Evolutionary conservation across 2,113 vertebrate species (phyloP).

Genomic region (Carassius auratus): DNA sequence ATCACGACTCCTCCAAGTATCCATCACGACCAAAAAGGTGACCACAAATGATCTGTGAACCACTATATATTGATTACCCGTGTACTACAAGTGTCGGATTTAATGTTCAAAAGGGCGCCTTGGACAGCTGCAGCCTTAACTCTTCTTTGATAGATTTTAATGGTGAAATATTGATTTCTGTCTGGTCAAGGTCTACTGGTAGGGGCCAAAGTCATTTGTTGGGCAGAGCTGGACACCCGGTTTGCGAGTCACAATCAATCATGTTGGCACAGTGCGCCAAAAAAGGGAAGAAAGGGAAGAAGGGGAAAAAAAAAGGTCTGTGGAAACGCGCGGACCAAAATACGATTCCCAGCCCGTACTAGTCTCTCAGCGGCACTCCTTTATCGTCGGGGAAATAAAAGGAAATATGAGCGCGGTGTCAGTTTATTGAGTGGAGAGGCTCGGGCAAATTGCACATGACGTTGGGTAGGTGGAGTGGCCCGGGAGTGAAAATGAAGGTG

Average conservation of each 20-base stretch:
- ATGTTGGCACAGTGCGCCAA: conserved; percentile 80
- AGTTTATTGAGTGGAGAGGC: conserved; percentile 86
- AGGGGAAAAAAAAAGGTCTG: background rate
- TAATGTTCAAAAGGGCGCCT: conserved; percentile 96
- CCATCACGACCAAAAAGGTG: conserved; percentile 94
- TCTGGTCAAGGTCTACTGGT: conserved; percentile 97
- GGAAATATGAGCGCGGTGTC: conserved; percentile 86
- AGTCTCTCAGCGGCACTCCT: conserved; percentile 61
- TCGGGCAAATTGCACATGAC: conserved; percentile 86
- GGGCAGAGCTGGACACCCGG: conserved; percentile 93
- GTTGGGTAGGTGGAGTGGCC: conserved; percentile 84
- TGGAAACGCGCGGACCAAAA: conserved; percentile 21
- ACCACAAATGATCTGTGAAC: conserved; percentile 99
- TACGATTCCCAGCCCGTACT: conserved; percentile 46
- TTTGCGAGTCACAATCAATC: conserved; percentile 89
- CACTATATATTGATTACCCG: conserved; percentile 97
- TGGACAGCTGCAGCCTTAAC: conserved; percentile 96
- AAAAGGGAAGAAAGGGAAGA: conserved; percentile 53
- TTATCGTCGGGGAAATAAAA: conserved; percentile 46
- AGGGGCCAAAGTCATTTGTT: conserved; percentile 98
- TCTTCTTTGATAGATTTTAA: conserved; percentile 99
- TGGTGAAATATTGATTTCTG: conserved; percentile 99
- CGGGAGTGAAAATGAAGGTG: conserved; percentile 81
- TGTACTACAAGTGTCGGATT: conserved; percentile 98
- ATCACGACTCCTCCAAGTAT: conserved; percentile 96